phyloP scores from a whole-genome alignment of 2,888 invertebrate species.

The Mycalesis mineus region DNA sequence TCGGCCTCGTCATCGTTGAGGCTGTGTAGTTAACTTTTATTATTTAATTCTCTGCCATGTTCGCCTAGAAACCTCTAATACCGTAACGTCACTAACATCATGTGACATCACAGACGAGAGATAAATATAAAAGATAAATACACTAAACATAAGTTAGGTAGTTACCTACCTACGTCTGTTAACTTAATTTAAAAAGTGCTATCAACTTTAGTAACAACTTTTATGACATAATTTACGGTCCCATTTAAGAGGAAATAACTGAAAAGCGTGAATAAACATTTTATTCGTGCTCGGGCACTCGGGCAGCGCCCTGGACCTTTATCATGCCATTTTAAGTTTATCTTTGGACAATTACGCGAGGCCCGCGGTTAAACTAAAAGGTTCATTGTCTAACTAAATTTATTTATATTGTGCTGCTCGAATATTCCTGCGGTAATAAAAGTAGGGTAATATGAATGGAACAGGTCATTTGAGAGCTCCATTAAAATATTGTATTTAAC shows the following conservation, averaged over 20 bases:
- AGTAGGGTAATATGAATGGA: neutral
- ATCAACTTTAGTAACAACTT: neutral
- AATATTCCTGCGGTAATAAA: neutral
- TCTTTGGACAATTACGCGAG: slow-evolving; percentile 3
- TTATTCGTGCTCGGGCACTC: neutral
- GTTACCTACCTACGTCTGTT: too few species aligned
- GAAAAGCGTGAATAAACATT: neutral
- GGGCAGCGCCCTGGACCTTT: neutral
- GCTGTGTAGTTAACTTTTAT: too few species aligned
- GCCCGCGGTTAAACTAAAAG: slow-evolving; percentile 12
- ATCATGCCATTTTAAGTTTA: slow-evolving; percentile 8
- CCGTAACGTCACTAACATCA: too few species aligned
- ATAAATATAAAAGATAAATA: too few species aligned
- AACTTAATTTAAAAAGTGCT: too few species aligned
- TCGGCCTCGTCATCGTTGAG: too few species aligned
- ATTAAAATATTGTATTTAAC: neutral
- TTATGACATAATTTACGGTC: neutral
- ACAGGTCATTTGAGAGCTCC: neutral
- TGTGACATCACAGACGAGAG: too few species aligned
- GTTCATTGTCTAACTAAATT: neutral
- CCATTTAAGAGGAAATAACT: neutral
- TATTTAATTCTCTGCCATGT: too few species aligned
- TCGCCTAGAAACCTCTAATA: too few species aligned
- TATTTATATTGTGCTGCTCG: neutral
- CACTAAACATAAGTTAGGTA: too few species aligned